Evolutionary conservation across 64 coral and sea anemone species (phyloP).

Genomic region (Pachyseris speciosa): DNA sequence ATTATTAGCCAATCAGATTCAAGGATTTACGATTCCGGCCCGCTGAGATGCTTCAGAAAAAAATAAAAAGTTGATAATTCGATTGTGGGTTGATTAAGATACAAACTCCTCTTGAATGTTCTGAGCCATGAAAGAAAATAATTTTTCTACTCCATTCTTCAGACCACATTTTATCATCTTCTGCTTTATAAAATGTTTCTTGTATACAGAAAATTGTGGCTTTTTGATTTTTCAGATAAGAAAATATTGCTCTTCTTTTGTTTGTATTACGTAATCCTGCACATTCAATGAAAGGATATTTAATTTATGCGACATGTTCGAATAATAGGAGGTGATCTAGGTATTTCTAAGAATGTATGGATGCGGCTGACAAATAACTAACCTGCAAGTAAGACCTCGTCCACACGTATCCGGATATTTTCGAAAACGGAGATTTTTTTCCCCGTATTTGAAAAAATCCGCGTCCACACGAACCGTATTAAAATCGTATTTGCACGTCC

Average conservation of each 20-base stretch:
- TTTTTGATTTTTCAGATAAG: conserved; percentile 14
- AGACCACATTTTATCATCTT: background rate
- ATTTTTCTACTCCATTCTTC: background rate
- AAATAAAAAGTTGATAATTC: background rate
- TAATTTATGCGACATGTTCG: background rate
- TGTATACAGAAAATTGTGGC: conserved; percentile 4
- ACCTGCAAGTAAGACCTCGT: too few species aligned
- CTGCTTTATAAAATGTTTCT: background rate
- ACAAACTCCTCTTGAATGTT: conserved; percentile 21
- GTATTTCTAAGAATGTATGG: too few species aligned
- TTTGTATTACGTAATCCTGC: background rate
- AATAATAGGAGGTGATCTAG: too few species aligned
- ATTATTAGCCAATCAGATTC: too few species aligned
- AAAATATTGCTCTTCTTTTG: conserved; percentile 15
- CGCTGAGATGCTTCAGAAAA: too few species aligned
- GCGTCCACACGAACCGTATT: too few species aligned
- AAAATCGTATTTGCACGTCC: too few species aligned
- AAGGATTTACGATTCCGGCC: too few species aligned
- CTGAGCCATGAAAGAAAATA: background rate
- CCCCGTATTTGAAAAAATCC: too few species aligned
- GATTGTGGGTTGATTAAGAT: background rate
- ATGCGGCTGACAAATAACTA: too few species aligned
- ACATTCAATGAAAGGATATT: conserved; percentile 11
- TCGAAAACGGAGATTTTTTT: too few species aligned
- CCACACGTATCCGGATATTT: too few species aligned